These are phyloP conservation scores for Xylota sylvarum DNA, from an alignment of 2,888 invertebrate species.

Conservation along the genomic window DNA sequence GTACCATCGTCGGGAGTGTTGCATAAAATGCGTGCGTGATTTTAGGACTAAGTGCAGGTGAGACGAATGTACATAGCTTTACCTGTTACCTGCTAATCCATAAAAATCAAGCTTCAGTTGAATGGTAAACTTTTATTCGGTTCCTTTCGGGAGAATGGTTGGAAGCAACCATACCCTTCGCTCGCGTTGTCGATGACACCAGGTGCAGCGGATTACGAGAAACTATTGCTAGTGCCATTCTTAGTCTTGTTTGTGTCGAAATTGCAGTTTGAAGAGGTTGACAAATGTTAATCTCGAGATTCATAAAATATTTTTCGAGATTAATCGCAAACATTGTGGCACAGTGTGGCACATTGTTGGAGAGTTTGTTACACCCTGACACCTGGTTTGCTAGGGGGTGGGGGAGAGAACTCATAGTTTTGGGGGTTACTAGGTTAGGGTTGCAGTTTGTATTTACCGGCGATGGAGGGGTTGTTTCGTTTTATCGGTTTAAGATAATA, in stretches of 20 bases:
- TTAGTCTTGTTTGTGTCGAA: conserved; percentile 42
- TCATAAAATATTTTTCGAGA: conserved; percentile 66
- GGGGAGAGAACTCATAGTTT: not conserved
- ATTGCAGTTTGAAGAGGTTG: conserved; percentile 56
- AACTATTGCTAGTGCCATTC: conserved; percentile 21
- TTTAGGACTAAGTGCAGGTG: conserved; percentile 54
- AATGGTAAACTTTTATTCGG: conserved; percentile 45
- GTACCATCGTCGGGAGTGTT: conserved; percentile 15
- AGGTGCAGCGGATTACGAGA: conserved; percentile 45
- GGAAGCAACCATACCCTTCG: not conserved
- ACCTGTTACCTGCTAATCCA: conserved; percentile 68
- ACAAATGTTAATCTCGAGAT: conserved; percentile 61
- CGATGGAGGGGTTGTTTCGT: conserved; percentile 5
- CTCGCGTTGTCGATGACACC: conserved; percentile 33
- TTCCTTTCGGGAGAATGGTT: not conserved
- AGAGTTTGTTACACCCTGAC: conserved; percentile 9
- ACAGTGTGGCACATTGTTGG: conserved; percentile 46
- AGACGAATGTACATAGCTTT: conserved; percentile 12
- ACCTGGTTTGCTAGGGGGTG: not conserved
- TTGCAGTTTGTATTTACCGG: not conserved
- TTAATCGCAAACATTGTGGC: conserved; percentile 47
- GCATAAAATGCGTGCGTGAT: conserved; percentile 74
- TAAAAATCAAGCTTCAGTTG: conserved; percentile 59
- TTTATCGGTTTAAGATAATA: conserved; percentile 33
- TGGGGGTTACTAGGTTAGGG: conserved; percentile 20